Evolutionary conservation across 2,113 vertebrate species (phyloP), one percentile per base, ranked within the genome.

Genomic region (Nerophis lumbriciformis): DNA sequence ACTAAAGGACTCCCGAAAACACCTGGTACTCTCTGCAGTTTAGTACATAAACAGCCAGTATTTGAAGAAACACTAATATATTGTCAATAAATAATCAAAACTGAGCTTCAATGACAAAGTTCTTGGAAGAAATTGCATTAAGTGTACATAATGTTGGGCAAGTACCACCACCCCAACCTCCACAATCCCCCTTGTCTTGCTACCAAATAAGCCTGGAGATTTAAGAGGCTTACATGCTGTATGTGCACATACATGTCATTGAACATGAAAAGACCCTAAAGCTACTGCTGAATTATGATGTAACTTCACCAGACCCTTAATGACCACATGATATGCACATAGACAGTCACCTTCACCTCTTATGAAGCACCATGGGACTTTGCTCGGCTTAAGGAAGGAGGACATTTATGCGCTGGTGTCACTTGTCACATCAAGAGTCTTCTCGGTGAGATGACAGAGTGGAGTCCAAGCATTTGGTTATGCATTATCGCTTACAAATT

Each of bases 371-470:
- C 60, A 53, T 59, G 39, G 64, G 66, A 62, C 63, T 78, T 72
- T 77, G 66, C 79, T 53, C 72, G 68, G 79, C 76, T 86, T 75
- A 85, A 38, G 16, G 53, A 55, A 36, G 44, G 51, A 42, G 72
- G 28, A 28, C 28, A 71, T 82, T 79, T 66, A 65, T 63, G 53
- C 56, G 16, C 19, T 12, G 61, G 69, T 68, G 68, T 77, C 39
- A 56, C 59, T 59, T 61, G 53, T 53, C 62, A 76, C 58, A 76
- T 81, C 83, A 76, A 45, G 75, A 80, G 69, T 77, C 72, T 76
- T 83, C 63, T 48, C 68, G 52, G 68, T 13, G 58, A 66, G 69
- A 65, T 68, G 21, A 59, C 53, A 53, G 37, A 47, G 53, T 19
- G 44, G 37, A 8, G 65, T 69, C 49, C 5, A 21, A 44, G 73